Evolutionary conservation across 1,140 invertebrate species (phyloP).

Genomic region (Brachionus angularis): DNA sequence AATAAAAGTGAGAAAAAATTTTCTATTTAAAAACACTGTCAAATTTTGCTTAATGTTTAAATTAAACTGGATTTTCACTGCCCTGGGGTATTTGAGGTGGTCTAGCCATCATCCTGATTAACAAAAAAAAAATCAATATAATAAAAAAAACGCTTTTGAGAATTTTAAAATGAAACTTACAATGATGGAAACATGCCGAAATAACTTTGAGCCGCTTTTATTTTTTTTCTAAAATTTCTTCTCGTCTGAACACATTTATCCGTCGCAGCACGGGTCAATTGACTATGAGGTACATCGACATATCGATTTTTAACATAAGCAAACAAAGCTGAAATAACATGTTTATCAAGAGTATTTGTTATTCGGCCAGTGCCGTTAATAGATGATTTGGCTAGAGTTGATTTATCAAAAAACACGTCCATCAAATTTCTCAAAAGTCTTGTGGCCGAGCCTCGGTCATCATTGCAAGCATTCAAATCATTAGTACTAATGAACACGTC

Average conservation of each 20-base stretch:
- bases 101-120: conserved; percentile 37
- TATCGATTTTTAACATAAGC: conserved; percentile 43
- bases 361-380: conserved; percentile 42
- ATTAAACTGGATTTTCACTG: conserved; percentile 38
- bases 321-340: conserved; percentile 43
- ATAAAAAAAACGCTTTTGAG: background rate
- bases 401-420: conserved; percentile 43
- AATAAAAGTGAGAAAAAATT: background rate
- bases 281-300: conserved; percentile 33
- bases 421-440: conserved; percentile 39
- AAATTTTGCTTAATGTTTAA: background rate
- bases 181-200: conserved; percentile 43
- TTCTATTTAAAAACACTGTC: background rate
- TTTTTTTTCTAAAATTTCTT: conserved; percentile 44
- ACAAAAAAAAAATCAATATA: background rate
- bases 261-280: conserved; percentile 38
- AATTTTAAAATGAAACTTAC: background rate
- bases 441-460: conserved; percentile 32
- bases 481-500: conserved; percentile 43
- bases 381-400: conserved; percentile 39
- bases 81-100: conserved; percentile 33
- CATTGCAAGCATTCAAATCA: conserved; percentile 39
- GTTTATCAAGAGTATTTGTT: conserved; percentile 32
- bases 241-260: conserved; percentile 44
- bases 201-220: conserved; percentile 40